phyloP scores from a whole-genome alignment of 2,797 vertebrate genomes.

The Lepus townsendii region DNA sequence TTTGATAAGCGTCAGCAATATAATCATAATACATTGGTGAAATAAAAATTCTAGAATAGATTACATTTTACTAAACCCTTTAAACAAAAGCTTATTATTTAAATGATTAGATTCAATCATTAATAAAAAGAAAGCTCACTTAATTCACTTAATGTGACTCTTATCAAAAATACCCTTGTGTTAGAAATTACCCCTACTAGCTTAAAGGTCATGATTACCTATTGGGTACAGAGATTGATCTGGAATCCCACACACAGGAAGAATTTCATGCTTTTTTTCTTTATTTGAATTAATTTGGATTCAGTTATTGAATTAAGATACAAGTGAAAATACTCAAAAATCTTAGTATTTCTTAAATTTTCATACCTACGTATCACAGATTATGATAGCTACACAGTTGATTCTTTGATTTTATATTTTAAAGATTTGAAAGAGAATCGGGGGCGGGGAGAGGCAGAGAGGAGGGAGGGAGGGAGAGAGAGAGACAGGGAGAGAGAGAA shows the following conservation, averaged over 20 bases:
- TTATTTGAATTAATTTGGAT: background rate
- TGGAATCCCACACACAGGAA: background rate
- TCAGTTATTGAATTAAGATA: background rate
- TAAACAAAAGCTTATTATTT: background rate
- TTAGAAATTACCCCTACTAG: background rate
- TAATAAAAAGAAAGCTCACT: background rate
- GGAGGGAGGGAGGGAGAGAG: no score
- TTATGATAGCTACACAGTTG: background rate
- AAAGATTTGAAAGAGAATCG: no score
- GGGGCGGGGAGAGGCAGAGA: no score
- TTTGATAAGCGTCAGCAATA: background rate
- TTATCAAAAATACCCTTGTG: background rate
- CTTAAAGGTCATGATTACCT: background rate
- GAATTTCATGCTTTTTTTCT: background rate
- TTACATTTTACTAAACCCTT: background rate
- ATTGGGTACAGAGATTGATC: background rate
- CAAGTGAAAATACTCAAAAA: background rate
- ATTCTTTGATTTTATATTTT: background rate
- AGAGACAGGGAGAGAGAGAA: no score
- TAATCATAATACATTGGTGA: conserved; percentile 7
- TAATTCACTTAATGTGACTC: background rate
- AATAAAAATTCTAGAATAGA: background rate
- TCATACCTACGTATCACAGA: background rate
- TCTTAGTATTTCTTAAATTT: background rate
- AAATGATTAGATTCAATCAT: conserved; percentile 14